A percentile compares a stretch with the other conserved stretches of the same genome.
Conservation (phyloP, 2,888 invertebrate genomes). For the Ypsolopha scabrella region DNA sequence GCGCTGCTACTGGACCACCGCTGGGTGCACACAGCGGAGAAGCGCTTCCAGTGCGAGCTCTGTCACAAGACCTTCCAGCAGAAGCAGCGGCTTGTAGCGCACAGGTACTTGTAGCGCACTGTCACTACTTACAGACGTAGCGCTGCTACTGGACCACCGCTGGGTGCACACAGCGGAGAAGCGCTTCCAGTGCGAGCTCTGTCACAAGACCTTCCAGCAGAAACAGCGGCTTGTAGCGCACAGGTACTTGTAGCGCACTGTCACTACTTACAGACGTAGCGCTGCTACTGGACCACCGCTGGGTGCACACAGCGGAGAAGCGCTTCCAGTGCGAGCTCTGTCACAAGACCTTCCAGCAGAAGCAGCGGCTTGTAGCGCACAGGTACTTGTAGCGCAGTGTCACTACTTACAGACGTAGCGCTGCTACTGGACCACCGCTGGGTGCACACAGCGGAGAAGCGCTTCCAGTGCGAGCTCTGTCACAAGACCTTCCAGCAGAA, state of each 20-base stretch:
- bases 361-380: conserved; percentile 47
- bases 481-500: too few species aligned
- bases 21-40: conserved; percentile 56
- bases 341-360: conserved; percentile 51
- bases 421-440: too few species aligned
- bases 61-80: conserved; percentile 55
- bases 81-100: conserved; percentile 48
- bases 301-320: conserved; percentile 55
- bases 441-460: too few species aligned
- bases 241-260: too few species aligned
- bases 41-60: conserved; percentile 48
- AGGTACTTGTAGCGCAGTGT: background rate
- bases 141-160: too few species aligned
- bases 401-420: conserved; percentile 18
- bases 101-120: conserved; percentile 11
- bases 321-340: conserved; percentile 54
- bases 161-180: too few species aligned
- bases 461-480: too few species aligned
- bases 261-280: too few species aligned
- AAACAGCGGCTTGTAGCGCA: too few species aligned
- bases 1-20: conserved; percentile 54
- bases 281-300: conserved; percentile 51
- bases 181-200: too few species aligned
- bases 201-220: too few species aligned
- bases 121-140: conserved; percentile 16